Percentiles rank a stretch among this genome's conserved stretches.
Conservation (phyloP, 2,888 invertebrate genomes). For the Chironomus riparius region DNA sequence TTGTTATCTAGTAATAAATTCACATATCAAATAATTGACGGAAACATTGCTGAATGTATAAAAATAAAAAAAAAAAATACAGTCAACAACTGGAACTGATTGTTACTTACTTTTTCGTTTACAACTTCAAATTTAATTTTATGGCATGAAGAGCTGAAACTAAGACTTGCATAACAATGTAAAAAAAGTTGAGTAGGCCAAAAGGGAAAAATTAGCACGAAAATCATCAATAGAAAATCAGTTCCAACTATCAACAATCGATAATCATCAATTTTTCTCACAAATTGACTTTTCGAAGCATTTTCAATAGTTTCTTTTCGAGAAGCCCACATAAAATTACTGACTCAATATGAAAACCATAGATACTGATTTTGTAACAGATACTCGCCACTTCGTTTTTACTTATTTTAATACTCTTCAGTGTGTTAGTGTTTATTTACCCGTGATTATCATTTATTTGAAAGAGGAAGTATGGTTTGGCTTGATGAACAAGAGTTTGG, state of each 20-base stretch:
- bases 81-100: neutral
- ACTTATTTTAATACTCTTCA: neutral
- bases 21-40: neutral
- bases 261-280: neutral
- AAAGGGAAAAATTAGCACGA: neutral
- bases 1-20: neutral
- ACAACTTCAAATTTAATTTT: neutral
- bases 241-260: neutral
- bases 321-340: too few relatives aligned
- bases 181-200: neutral
- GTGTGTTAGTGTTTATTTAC: neutral
- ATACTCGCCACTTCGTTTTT: neutral
- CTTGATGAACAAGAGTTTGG: too few relatives aligned
- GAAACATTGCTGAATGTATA: neutral
- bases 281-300: neutral
- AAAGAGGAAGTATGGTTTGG: too few relatives aligned
- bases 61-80: neutral
- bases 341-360: too few relatives aligned
- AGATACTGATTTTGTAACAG: neutral
- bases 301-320: neutral
- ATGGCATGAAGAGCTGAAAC: neutral
- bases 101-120: neutral
- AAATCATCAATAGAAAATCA: neutral
- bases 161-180: neutral
- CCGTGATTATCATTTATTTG: too few relatives aligned